Evolutionary conservation across 2,113 vertebrate species (phyloP).

Genomic region (Poicephalus meyeri): DNA sequence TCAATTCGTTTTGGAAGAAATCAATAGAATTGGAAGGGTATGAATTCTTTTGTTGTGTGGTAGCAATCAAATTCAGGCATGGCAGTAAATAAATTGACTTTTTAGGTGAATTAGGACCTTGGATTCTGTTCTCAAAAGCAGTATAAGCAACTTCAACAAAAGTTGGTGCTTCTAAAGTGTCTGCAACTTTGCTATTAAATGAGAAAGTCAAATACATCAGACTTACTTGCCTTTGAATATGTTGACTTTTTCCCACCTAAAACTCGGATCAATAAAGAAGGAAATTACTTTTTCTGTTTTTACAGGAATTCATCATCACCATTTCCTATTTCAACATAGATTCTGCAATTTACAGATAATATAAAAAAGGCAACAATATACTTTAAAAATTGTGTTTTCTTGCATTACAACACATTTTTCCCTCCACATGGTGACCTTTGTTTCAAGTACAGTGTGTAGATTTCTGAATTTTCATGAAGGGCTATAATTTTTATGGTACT

Average conservation of each 20-base stretch:
- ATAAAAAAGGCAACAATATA: background rate
- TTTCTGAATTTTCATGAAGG: constrained; percentile 29
- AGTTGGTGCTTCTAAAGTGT: background rate
- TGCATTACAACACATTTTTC: background rate
- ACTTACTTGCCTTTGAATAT: background rate
- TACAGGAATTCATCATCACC: background rate
- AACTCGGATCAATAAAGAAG: background rate
- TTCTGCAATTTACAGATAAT: background rate
- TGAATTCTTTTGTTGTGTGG: background rate
- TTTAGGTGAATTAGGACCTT: background rate
- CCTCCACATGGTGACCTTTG: background rate
- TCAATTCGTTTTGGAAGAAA: background rate
- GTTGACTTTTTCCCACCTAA: background rate
- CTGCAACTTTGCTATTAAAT: background rate
- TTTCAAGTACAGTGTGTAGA: background rate
- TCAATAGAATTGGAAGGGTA: background rate
- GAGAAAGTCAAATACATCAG: background rate
- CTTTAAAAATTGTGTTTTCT: background rate
- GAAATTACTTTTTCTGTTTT: background rate
- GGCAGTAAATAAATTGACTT: background rate
- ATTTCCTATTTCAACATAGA: background rate
- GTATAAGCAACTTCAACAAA: background rate
- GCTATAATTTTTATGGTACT: background rate
- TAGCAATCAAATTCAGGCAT: background rate
- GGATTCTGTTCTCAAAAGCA: background rate